phyloP scores from a whole-genome alignment of 2,888 invertebrate species.

The Anthophora plumipes region DNA sequence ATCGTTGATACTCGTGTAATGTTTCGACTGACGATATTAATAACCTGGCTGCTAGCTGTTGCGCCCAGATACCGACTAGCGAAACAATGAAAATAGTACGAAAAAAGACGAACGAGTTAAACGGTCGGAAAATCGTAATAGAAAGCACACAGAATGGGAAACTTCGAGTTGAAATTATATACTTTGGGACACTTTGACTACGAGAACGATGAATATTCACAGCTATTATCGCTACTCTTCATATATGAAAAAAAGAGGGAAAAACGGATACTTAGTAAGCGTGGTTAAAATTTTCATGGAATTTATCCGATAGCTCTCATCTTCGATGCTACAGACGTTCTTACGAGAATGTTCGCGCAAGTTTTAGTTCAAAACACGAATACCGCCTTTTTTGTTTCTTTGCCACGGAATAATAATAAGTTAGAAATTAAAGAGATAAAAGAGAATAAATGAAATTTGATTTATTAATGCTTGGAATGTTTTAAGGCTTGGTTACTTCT shows the following conservation, averaged over 20 bases:
- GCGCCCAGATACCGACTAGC: too few species aligned
- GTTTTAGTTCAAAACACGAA: too few species aligned
- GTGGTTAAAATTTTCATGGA: not conserved
- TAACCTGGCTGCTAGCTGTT: not conserved
- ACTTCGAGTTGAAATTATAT: slow-evolving; percentile 42
- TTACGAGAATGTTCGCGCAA: too few species aligned
- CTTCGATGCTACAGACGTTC: not conserved
- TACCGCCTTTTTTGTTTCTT: too few species aligned
- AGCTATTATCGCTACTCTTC: slow-evolving; percentile 1
- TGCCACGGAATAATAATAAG: too few species aligned
- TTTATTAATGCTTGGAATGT: too few species aligned
- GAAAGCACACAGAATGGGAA: slow-evolving; percentile 32
- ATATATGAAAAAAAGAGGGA: not conserved
- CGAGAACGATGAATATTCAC: not conserved
- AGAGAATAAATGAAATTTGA: too few species aligned
- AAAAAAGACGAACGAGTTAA: slow-evolving; percentile 25
- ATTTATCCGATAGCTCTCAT: not conserved
- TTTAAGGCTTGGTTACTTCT: too few species aligned
- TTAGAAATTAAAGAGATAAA: too few species aligned
- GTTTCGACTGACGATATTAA: slow-evolving; percentile 1
- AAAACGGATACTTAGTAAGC: not conserved
- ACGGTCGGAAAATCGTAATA: slow-evolving; percentile 35
- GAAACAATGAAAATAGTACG: not conserved
- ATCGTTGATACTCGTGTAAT: not conserved
- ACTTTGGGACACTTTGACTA: slow-evolving; percentile 10